phyloP scores from a whole-genome alignment of 2,888 invertebrate genomes.

The Chirona hameri region DNA sequence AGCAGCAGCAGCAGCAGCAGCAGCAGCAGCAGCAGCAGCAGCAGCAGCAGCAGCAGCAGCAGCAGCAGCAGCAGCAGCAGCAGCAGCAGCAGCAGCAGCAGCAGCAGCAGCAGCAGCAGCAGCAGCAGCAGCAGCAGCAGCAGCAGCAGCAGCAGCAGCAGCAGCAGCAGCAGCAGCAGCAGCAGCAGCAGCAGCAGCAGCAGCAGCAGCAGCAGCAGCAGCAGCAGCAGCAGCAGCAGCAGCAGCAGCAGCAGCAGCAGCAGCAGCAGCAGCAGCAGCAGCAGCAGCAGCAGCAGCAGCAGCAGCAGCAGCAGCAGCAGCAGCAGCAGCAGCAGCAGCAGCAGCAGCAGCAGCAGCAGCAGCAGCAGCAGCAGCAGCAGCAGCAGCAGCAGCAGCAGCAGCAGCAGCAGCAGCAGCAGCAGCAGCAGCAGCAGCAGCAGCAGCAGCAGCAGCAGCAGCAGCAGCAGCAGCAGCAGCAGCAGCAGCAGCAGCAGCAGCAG shows the following conservation, averaged over 20 bases:
- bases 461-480: too few species aligned
- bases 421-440: too few species aligned
- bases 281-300: too few species aligned
- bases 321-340: too few species aligned
- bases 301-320: too few species aligned
- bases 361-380: too few species aligned
- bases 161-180: not conserved
- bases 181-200: not conserved
- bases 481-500: too few species aligned
- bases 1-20: not conserved
- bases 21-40: not conserved
- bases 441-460: too few species aligned
- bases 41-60: not conserved
- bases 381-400: too few species aligned
- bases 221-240: not conserved
- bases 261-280: not conserved
- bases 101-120: slow-evolving; percentile 1
- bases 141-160: not conserved
- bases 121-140: not conserved
- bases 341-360: too few species aligned
- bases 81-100: not conserved
- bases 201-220: not conserved
- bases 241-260: slow-evolving; percentile 13
- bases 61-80: not conserved
- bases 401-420: too few species aligned